Evolutionary conservation across 2,888 invertebrate species (phyloP), one percentile per base, ranked within the genome.

Genomic region (Schizotus pectinicornis): DNA sequence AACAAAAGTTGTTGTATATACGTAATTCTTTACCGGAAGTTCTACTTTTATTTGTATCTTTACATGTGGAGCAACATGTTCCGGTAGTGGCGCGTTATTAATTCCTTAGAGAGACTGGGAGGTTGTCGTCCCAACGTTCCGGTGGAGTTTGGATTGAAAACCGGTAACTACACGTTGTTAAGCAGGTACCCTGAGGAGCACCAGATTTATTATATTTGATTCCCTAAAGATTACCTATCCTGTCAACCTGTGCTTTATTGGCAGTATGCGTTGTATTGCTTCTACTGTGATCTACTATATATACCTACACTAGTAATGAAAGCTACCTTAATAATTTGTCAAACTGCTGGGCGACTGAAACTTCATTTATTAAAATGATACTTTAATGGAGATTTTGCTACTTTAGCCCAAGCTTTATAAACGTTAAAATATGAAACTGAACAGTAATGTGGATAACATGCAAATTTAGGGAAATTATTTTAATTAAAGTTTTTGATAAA

Each of bases 161-260:
- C 49, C 46, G 54, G 59, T 59, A 59, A 59, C 62, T 59, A 62
- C 56, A 62, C 47, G 60, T 61, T 62, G 65, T 63, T 65, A 65
- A 63, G 62, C 62, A 33, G 36, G 57, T 55, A 56, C 62, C 59
- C 56, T 35, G 37, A 57, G 61, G 61, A 64, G 38, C 59, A 52
- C 47, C 59, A 61, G 65, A 63, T 66, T 62, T 66, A 66, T 66
- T 66, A 66, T 66, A 66, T 66, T 66, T 61, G 57, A 61, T 52
- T 56, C 64, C 57, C 57, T n/a, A 7, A 61, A 59, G 67, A 65
- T 48, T 56, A 65, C 59, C 61, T 58, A 59, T 53, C 59, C 63
- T 59, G 63, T 61, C 63, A 57, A 59, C 58, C 61, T 61, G 59
- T 62, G 61, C 63, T 67, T 63, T 63, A 67, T 67, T 63, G 63